phyloP scores from a whole-genome alignment of 1,140 invertebrate species.

The Drosophila malerkotliana region DNA sequence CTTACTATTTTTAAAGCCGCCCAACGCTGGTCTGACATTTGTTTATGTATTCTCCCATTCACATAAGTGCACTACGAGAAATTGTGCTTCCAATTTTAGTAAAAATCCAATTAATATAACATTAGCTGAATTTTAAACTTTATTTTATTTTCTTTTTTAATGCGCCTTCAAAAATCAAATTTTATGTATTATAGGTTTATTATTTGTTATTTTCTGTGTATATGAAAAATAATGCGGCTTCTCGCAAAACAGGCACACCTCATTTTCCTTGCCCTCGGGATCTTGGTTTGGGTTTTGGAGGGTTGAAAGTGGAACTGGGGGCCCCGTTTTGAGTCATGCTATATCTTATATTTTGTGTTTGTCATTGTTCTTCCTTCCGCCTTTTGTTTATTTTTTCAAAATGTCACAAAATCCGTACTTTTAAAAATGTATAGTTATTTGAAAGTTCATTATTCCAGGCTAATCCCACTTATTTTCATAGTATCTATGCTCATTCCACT shows the following conservation, averaged over 20 bases:
- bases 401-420: background rate
- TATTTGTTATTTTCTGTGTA: slow-evolving; percentile 4
- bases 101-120: background rate
- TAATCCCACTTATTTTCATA: slow-evolving; percentile 11
- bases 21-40: slow-evolving; percentile 42
- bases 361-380: slow-evolving; percentile 32
- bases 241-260: slow-evolving; percentile 44
- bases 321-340: slow-evolving; percentile 53
- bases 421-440: background rate
- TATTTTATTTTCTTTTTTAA: no score
- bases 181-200: background rate
- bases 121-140: no score
- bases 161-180: background rate
- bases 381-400: slow-evolving; percentile 20
- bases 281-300: slow-evolving; percentile 33
- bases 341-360: slow-evolving; percentile 30
- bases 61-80: background rate
- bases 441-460: background rate
- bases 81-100: background rate
- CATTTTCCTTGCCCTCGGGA: slow-evolving; percentile 17
- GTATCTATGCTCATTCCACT: background rate
- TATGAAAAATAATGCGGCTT: slow-evolving; percentile 51
- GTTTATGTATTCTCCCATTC: slow-evolving; percentile 40
- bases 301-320: background rate
- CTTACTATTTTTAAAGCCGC: slow-evolving; percentile 72